Evolutionary conservation across 2,113 vertebrate genomes (phyloP), one percentile per base, ranked within the genome.

Genomic region (Antennarius striatus): DNA sequence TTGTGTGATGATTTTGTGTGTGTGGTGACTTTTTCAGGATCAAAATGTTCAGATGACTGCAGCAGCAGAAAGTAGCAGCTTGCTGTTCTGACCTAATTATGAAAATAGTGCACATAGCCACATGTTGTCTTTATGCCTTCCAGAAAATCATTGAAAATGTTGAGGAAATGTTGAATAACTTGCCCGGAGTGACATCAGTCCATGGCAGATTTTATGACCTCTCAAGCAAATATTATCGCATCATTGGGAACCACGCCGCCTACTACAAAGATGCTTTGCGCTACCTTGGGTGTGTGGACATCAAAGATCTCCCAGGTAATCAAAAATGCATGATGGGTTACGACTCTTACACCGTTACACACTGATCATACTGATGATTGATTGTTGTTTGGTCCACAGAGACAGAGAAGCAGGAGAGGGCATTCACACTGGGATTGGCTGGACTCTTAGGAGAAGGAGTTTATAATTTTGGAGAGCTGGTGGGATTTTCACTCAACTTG

Each of bases 151-250:
- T 98, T 0, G 98, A 99, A 63, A 96, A 96, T 4, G 96, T 98
- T 0, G 98, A 98, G 55, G 96, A 96, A 63, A 95, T 96, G 94
- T 88, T 99, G 67, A 95, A 90, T 62, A 94, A 87, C 47, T 91
- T 99, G 12, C 93, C 96, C 0, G 96, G 98, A 0, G 96, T 99
- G 81, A 99, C 96, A 0, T 97, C 97, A 0, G 96, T 99, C 43
- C 98, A 99, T 59, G 98, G 97, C 4, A 94, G 98, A 0, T 99
- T 99, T 85, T 99, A 99, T 0, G 96, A 99, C 53, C 95, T 99
- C 45, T 99, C 97, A 71, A 99, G 97, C 88, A 98, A 97, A 88
- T 99, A 99, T 78, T 97, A 99, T 52, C 97, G 98, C 86, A 97
- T 98, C 0, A 92, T 96, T 0, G 98, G 98, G 1, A 97, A 95